These are phyloP conservation scores for Cyanocitta stelleri DNA, from an alignment of 2,113 vertebrate genomes.

Conservation along the genomic window DNA sequence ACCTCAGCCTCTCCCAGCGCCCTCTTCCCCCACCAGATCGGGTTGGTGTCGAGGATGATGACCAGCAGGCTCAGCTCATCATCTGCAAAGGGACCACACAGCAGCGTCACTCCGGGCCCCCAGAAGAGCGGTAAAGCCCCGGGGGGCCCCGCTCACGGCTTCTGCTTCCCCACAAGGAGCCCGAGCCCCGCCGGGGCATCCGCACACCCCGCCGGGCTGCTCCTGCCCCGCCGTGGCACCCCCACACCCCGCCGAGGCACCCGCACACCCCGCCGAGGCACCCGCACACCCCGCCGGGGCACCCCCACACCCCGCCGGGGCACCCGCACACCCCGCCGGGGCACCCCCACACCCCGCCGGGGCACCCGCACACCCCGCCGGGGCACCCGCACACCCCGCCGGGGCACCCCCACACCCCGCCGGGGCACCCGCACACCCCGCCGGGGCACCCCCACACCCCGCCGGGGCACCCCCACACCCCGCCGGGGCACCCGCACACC, in stretches of 20 bases:
- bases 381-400: no score
- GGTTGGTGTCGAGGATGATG: conserved; percentile 88
- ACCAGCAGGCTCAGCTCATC: conserved; percentile 90
- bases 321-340: no score
- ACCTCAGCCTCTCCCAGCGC: conserved; percentile 84
- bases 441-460: not conserved
- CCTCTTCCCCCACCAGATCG: conserved; percentile 96
- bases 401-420: not conserved
- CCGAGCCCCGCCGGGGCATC: not conserved
- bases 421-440: not conserved
- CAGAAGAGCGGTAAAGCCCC: rapidly evolving
- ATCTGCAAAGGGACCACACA: conserved; percentile 69
- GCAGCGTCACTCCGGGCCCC: not conserved
- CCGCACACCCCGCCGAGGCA: not conserved
- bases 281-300: not conserved
- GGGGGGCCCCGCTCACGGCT: not conserved
- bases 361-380: no score
- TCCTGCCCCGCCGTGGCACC: not conserved
- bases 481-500: no score
- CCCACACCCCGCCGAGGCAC: not conserved
- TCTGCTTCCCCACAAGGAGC: not conserved
- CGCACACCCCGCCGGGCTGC: not conserved
- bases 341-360: not conserved
- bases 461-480: not conserved
- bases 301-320: not conserved